Evolutionary conservation across 2,797 vertebrate species (phyloP).

Genomic region (Aeoliscus strigatus): DNA sequence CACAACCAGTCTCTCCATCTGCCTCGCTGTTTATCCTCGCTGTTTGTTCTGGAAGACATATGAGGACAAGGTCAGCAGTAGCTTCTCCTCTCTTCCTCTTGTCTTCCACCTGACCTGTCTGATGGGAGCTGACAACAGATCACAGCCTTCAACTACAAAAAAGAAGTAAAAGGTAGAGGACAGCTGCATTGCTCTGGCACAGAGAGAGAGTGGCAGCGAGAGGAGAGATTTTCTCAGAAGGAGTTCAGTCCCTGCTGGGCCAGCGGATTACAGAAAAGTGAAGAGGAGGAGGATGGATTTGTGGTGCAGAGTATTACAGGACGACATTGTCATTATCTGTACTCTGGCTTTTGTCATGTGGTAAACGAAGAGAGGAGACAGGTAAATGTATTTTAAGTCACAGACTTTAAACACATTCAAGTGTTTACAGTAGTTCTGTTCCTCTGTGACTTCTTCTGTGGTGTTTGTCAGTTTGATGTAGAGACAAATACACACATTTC

Average conservation of each 20-base stretch:
- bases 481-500: too few species aligned
- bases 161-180: slow-evolving; percentile 1
- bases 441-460: too few species aligned
- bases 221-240: slow-evolving; percentile 17
- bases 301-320: slow-evolving; percentile 26
- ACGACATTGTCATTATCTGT: slow-evolving; percentile 5
- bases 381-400: slow-evolving; percentile 4
- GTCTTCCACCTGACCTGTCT: slow-evolving; percentile 54
- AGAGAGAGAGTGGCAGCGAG: too few species aligned
- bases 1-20: background rate
- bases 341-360: background rate
- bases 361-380: slow-evolving; percentile 15
- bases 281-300: slow-evolving; percentile 17
- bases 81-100: slow-evolving; percentile 29
- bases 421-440: too few species aligned
- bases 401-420: too few species aligned
- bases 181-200: slow-evolving; percentile 3
- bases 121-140: slow-evolving; percentile 54
- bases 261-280: slow-evolving; percentile 36
- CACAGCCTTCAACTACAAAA: slow-evolving; percentile 44
- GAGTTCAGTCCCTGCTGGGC: slow-evolving; percentile 18
- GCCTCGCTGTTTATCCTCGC: background rate
- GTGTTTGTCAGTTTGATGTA: too few species aligned
- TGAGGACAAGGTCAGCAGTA: slow-evolving; percentile 23
- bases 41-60: background rate